Evolutionary conservation across 2,113 vertebrate species (phyloP), one percentile per base, ranked within the genome.

Genomic region (Dascyllus trimaculatus): DNA sequence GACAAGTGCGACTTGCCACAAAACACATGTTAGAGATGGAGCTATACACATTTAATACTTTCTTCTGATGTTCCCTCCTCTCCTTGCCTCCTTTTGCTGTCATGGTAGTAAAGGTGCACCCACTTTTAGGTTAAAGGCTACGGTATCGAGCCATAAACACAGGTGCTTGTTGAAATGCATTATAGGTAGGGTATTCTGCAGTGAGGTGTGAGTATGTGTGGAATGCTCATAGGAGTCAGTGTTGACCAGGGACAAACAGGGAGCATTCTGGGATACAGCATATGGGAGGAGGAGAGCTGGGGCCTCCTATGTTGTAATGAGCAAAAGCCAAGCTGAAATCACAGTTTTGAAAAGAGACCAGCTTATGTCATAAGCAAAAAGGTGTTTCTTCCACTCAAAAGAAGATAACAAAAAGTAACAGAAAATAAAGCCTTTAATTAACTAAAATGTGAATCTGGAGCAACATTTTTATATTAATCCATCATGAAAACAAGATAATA

Each of bases 241-340:
- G 93, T 95, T 95, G 92, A 93, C 89, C 75, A 38, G 85, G 32
- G 83, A 93, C 92, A 94, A 93, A 94, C 87, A 92, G 66, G 87
- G 49, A 75, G 81, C 83, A 89, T 88, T 84, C 85, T 82, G 80
- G 87, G 88, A 89, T 86, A 49, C 74, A 81, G 57, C 85, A 85
- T 81, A 75, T 86, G 84, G 86, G 60, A 64, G 76, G 61, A 72
- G 72, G 74, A 76, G 64, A 62, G 18, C 29, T 54, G 46, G 56
- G 56, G 25, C 49, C 40, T 73, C 14, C 25, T 2, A 11, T 25
- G 46, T 58, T 54, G 11, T 59, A 46, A 48, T 62, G 22, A 19
- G 1, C 13, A 69, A 46, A 22, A 78, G 25, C 29, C 15, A n/a
- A 35, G 7, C 4, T 0, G 25, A 25, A 45, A 18, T 38, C 13